A percentile compares a stretch with the other conserved stretches of the same genome.
Conservation (phyloP, 2,797 vertebrate species). For the Acanthornis magna region DNA sequence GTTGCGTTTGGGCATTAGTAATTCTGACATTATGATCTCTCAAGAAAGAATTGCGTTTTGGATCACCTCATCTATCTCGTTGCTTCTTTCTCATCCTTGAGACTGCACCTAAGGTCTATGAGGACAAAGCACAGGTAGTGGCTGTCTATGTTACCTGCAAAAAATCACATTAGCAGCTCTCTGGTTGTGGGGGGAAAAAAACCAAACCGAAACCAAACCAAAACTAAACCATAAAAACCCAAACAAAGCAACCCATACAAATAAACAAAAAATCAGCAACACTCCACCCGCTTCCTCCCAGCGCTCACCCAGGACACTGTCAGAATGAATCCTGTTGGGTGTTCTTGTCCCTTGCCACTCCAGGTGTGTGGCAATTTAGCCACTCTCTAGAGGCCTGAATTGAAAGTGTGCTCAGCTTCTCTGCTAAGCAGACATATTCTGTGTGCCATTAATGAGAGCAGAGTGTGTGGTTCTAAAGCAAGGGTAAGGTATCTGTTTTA, state of each 20-base stretch:
- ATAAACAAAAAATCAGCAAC: background rate
- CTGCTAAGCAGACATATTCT: background rate
- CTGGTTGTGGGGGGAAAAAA: background rate
- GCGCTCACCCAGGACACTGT: rapidly evolving
- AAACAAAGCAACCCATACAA: background rate
- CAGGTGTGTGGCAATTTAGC: background rate
- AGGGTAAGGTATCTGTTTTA: background rate
- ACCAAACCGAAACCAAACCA: too few species aligned
- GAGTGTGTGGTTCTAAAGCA: background rate
- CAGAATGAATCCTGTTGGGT: background rate
- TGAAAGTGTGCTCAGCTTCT: background rate
- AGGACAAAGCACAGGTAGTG: background rate
- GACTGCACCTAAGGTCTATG: background rate
- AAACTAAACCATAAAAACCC: background rate
- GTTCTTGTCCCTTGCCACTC: background rate
- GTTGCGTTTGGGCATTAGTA: background rate
- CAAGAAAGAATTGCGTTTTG: background rate
- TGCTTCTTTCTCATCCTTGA: background rate
- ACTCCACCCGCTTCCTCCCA: background rate
- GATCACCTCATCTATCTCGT: background rate
- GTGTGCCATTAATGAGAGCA: background rate
- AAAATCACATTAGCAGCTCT: background rate
- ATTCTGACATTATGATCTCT: background rate
- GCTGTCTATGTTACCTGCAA: background rate
- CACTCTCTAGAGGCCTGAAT: background rate